Base-by-base conservation (phyloP, 2,797 vertebrate species). In the Falco berigora region DNA sequence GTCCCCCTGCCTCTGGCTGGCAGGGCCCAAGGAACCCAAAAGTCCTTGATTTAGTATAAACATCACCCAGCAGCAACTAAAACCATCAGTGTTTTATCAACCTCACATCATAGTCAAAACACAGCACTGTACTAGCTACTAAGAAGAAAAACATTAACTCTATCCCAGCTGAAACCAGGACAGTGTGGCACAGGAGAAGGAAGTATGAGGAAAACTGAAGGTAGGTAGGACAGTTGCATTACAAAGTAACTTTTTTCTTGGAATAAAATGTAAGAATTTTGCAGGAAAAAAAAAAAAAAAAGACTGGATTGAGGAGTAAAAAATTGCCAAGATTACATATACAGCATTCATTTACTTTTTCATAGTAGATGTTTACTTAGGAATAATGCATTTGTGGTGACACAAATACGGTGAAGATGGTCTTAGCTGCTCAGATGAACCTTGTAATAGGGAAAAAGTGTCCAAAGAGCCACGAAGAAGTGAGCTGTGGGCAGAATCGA, bases 401-500 rank as follows among this genome's bases (percentile, higher is more conserved):
- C 7, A 55, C 8, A 18, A 25, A 59, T 9, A 27, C 14, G 22
- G 16, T 36, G 38, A n/a, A 30, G 23, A 27, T 8, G 13, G 56
- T 38, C n/a, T 78, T 16, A 56, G 38, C 30, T 71, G 46, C 42
- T 67, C 21, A 27, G 27, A 24, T 34, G 13, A 90, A 36, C 15
- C 5, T 7, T 62, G 22, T 21, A 58, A 62, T 4, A 72, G 5
- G 17, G 21, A 42, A 66, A 56, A 71, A 15, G 10, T 1, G 6
- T 20, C 22, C 22, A 17, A 64, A 44, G 42, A 17, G 22, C 21
- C 9, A 32, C 2, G 8, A 2, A 74, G 28, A 49, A 59, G 9
- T 6, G 28, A 69, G 22, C 9, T 6, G 79, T 49, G 5, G 34
- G 69, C 20, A 82, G 20, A 62, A 47, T 0, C 2, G 0, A 42